These are phyloP conservation scores for Latrodectus elegans DNA, from an alignment of 2,888 invertebrate species.

Conservation along the genomic window DNA sequence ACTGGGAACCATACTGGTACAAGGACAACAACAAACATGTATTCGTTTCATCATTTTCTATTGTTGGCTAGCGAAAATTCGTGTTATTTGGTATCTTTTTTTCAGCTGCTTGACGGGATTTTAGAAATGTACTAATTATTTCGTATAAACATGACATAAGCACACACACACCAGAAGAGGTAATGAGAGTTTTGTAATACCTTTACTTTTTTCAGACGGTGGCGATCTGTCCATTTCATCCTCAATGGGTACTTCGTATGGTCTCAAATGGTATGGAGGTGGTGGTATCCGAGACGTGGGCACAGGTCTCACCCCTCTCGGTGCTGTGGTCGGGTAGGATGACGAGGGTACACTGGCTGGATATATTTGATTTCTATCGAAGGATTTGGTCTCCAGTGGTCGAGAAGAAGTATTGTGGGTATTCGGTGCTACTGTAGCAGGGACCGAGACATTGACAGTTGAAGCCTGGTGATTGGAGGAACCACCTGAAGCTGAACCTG, in stretches of 20 bases:
- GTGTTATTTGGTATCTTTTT: no score
- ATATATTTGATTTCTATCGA: slow-evolving; percentile 29
- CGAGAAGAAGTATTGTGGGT: slow-evolving; percentile 16
- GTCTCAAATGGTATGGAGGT: slow-evolving; percentile 38
- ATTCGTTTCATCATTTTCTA: no score
- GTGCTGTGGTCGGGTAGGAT: background rate
- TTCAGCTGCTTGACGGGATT: no score
- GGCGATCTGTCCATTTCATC: slow-evolving; percentile 65
- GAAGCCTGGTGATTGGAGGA: slow-evolving; percentile 49
- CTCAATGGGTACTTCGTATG: slow-evolving; percentile 64
- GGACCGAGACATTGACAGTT: slow-evolving; percentile 25
- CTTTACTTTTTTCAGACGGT: slow-evolving; percentile 51
- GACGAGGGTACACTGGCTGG: slow-evolving; percentile 9
- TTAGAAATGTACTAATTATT: no score
- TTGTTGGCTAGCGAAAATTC: no score
- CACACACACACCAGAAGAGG: no score
- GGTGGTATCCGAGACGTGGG: slow-evolving; percentile 7
- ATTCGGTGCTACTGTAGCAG: slow-evolving; percentile 27
- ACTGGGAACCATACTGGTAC: no score
- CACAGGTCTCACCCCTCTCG: slow-evolving; percentile 26
- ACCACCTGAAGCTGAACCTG: slow-evolving; percentile 16
- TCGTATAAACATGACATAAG: no score
- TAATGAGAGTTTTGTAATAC: background rate
- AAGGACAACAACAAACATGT: no score
- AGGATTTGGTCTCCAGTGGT: slow-evolving; percentile 33